Percentiles rank a stretch among this genome's conserved stretches.
These are phyloP conservation scores for Oreohelix idahoensis DNA, from an alignment of 1,140 invertebrate species.

Conservation along the genomic window DNA sequence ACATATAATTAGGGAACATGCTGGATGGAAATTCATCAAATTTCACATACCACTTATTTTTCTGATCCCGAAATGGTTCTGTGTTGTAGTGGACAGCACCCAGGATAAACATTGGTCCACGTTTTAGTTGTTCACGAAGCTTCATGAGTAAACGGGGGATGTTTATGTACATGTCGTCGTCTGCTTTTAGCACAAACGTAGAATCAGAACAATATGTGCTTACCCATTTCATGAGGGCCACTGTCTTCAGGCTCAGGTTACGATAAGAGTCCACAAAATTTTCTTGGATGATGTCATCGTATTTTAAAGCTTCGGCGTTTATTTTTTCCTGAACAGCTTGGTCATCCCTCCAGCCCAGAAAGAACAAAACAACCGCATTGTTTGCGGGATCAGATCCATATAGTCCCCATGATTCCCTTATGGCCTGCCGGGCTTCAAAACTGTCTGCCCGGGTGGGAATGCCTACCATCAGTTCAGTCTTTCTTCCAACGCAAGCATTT, in stretches of 20 bases:
- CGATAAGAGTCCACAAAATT: constrained; percentile 85
- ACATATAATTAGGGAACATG: constrained; percentile 66
- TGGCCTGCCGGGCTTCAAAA: constrained; percentile 46
- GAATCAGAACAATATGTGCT: constrained; percentile 79
- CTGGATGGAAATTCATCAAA: constrained; percentile 63
- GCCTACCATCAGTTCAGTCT: constrained; percentile 45
- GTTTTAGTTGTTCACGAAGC: constrained; percentile 15
- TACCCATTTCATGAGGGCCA: constrained; percentile 86
- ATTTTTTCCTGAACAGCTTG: constrained; percentile 69
- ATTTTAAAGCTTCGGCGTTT: constrained; percentile 75
- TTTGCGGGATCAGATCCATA: constrained; percentile 26
- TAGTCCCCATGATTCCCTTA: constrained; percentile 67
- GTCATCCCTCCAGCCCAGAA: constrained; percentile 78
- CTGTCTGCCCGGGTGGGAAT: constrained; percentile 49
- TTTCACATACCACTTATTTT: constrained; percentile 73
- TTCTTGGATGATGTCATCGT: constrained; percentile 84
- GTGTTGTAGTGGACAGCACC: constrained; percentile 48
- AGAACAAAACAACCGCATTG: constrained; percentile 75
- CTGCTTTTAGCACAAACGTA: constrained; percentile 73
- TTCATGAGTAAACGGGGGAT: constrained; percentile 48
- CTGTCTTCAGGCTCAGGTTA: constrained; percentile 90
- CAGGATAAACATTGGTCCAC: constrained; percentile 44
- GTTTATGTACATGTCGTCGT: constrained; percentile 70
- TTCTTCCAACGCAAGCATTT: constrained; percentile 23
- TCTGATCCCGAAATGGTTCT: constrained; percentile 55